Percentiles rank a stretch among this genome's conserved stretches.
Evolutionary conservation across 2,113 vertebrate genomes (phyloP).

Genomic region (Hepsetus odoe): DNA sequence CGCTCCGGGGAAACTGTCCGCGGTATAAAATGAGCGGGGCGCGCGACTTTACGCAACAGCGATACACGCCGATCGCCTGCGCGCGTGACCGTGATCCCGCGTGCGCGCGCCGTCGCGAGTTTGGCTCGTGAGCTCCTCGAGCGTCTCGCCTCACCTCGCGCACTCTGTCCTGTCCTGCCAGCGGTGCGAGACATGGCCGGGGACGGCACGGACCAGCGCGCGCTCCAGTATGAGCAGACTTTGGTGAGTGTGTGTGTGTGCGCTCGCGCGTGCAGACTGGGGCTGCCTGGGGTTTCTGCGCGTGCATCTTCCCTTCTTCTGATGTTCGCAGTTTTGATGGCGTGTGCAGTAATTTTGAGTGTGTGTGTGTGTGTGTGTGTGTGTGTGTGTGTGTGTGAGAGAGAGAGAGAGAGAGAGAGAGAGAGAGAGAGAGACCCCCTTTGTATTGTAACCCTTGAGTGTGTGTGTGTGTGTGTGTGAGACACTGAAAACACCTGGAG

Average conservation of each 20-base stretch:
- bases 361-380: no score
- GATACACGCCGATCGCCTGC: neutral
- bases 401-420: no score
- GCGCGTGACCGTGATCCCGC: neutral
- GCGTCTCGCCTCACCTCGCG: neutral
- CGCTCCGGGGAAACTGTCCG: neutral
- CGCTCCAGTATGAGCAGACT: constrained; percentile 94
- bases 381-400: neutral
- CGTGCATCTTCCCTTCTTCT: neutral
- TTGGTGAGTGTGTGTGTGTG: constrained; percentile 79
- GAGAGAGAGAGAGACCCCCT: no score
- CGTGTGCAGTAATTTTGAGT: no score
- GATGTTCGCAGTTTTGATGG: neutral
- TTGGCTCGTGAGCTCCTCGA: neutral
- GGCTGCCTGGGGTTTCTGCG: neutral
- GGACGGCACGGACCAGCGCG: constrained; percentile 85
- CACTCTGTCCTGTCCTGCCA: neutral
- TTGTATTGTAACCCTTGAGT: no score
- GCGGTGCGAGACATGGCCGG: constrained; percentile 75
- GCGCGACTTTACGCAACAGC: constrained; percentile 15
- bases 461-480: neutral
- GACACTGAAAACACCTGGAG: neutral
- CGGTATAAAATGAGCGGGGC: constrained; percentile 40
- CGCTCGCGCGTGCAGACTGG: neutral
- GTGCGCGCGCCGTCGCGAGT: neutral